Percentiles rank a stretch among this genome's conserved stretches.
These are phyloP conservation scores for Apantesis nais DNA, from an alignment of 2,888 invertebrate species.

Conservation along the genomic window DNA sequence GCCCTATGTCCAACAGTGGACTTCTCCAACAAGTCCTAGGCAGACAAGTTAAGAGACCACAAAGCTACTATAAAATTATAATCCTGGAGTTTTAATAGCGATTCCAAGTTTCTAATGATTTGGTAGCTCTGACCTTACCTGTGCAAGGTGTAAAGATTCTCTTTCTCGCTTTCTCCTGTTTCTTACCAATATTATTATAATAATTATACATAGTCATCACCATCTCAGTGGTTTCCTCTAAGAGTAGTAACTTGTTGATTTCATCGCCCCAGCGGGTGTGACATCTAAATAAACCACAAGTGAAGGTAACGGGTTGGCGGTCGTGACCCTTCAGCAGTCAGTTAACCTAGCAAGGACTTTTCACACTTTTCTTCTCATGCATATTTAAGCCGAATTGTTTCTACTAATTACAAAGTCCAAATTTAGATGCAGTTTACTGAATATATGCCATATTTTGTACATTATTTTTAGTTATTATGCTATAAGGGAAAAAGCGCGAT, in stretches of 20 bases:
- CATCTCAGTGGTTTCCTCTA: not conserved
- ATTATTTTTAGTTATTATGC: not conserved
- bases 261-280: slow-evolving; percentile 27
- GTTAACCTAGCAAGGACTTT: slow-evolving; percentile 30
- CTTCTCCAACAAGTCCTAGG: no score
- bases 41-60: no score
- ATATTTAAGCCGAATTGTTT: slow-evolving; percentile 39
- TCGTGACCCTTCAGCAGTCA: slow-evolving; percentile 41
- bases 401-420: slow-evolving; percentile 5
- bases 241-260: slow-evolving; percentile 1
- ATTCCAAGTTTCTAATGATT: no score
- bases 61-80: no score
- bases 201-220: not conserved
- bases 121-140: no score
- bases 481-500: not conserved
- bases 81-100: no score
- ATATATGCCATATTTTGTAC: not conserved
- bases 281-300: slow-evolving; percentile 47
- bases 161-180: no score
- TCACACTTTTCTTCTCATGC: slow-evolving; percentile 36
- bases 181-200: no score
- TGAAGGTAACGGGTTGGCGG: slow-evolving; percentile 45
- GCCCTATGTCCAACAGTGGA: no score
- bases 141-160: no score
- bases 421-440: not conserved